phyloP scores from a whole-genome alignment of 2,797 vertebrate genomes.

The Pseudocheirus occidentalis region DNA sequence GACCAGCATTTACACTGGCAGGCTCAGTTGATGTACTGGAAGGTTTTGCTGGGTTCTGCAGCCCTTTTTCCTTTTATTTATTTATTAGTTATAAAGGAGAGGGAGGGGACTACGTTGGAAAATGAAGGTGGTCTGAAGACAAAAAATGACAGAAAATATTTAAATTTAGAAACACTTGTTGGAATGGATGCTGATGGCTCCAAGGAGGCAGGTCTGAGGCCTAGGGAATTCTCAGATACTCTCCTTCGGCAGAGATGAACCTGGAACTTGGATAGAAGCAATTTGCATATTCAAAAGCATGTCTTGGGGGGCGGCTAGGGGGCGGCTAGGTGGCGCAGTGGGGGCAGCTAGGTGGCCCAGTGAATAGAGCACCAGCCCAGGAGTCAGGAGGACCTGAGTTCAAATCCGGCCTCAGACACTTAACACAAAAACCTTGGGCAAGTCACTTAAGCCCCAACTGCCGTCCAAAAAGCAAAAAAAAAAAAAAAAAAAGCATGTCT shows the following conservation, averaged over 20 bases:
- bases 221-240: neutral
- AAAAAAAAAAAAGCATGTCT: neutral
- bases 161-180: neutral
- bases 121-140: neutral
- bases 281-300: neutral
- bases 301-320: too few relatives aligned
- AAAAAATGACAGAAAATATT: neutral
- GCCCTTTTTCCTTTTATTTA: neutral
- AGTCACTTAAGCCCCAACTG: too few relatives aligned
- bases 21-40: neutral
- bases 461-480: too few relatives aligned
- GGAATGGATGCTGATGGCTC: neutral
- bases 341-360: too few relatives aligned
- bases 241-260: neutral
- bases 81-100: neutral
- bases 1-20: neutral
- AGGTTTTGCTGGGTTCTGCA: neutral
- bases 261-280: neutral
- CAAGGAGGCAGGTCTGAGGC: neutral
- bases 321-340: too few relatives aligned
- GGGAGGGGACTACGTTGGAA: neutral
- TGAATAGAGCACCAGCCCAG: too few relatives aligned
- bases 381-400: too few relatives aligned
- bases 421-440: too few relatives aligned
- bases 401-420: too few relatives aligned